Base-by-base conservation (phyloP, 2,888 invertebrate genomes). In the Ceramica pisi region DNA sequence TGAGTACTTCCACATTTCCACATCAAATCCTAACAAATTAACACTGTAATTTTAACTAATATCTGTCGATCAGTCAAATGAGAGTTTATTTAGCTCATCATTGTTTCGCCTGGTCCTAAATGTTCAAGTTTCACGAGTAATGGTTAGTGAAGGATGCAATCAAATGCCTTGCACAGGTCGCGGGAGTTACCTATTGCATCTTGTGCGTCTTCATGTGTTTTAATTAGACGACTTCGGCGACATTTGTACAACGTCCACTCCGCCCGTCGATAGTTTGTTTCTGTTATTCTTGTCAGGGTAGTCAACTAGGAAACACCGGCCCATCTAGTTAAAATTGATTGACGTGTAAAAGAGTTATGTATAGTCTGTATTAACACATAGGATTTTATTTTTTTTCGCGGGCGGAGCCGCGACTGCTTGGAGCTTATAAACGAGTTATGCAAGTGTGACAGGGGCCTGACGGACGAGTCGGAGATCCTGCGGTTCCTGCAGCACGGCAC, bases 401-500 rank as follows among this genome's bases (percentile, higher is more conserved):
- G n/a, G n/a, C n/a, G n/a, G n/a, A n/a, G n/a, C n/a, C n/a, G n/a
- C n/a, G n/a, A n/a, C n/a, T n/a, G n/a, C n/a, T n/a, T n/a, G n/a
- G n/a, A n/a, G n/a, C n/a, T 38, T 10, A 38, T 10, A 38, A 10
- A 38, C 38, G n/a, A n/a, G n/a, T n/a, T n/a, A n/a, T 38, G 38
- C 7, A 6, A 5, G 19, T 53, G 8, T 12, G 0, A 0, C 21
- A 99, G 99, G 93, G 99, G 99, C 0, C 95, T 99, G 83, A 99
- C 99, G 6, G 99, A 99, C 94, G 99, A 99, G 96, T 99, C 99
- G 86, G 99, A 99, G 96, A 99, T 99, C 93, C 97, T 99, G 71
- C 99, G 99, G 90, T 99, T 99, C 96, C 97, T 99, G 75, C 99
- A 99, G 95, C 99, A 99, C 94, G 99, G 99, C 75, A 99, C 99